Percentiles rank a stretch among this genome's conserved stretches.
Conservation (phyloP, 2,797 vertebrate genomes). For the Eleutherodactylus coqui region DNA sequence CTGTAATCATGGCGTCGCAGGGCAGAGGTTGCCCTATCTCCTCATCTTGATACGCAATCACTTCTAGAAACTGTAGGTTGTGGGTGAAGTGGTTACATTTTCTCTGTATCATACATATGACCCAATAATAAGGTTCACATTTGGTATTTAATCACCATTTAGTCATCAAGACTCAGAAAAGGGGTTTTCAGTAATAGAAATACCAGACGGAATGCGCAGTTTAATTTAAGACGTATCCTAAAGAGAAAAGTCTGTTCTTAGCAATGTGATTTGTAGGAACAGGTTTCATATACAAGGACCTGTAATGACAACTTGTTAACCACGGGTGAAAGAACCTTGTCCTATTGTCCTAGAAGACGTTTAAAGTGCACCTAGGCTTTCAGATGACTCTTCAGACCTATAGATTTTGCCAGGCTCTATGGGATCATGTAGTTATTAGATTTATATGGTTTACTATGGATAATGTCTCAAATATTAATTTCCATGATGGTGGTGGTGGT, state of each 20-base stretch:
- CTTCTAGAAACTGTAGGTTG: constrained; percentile 4
- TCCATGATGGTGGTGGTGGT: no score
- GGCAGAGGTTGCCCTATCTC: neutral
- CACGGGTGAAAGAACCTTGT: no score
- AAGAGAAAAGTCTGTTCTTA: neutral
- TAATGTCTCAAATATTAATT: no score
- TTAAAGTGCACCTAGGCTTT: no score
- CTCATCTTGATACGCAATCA: neutral
- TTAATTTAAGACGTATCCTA: neutral
- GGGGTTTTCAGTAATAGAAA: neutral
- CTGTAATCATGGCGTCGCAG: neutral
- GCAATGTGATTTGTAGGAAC: neutral
- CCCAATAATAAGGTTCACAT: neutral
- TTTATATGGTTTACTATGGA: no score
- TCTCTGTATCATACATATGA: neutral
- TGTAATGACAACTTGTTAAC: neutral
- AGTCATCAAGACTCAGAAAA: constrained; percentile 14
- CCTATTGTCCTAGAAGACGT: no score
- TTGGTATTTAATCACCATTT: neutral
- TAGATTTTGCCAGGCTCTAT: no score
- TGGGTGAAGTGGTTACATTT: neutral
- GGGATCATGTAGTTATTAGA: no score
- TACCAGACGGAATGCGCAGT: neutral
- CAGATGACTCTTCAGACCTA: no score
- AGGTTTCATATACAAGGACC: neutral